phyloP scores from a whole-genome alignment of 2,113 vertebrate species.

The Blennius ocellaris region DNA sequence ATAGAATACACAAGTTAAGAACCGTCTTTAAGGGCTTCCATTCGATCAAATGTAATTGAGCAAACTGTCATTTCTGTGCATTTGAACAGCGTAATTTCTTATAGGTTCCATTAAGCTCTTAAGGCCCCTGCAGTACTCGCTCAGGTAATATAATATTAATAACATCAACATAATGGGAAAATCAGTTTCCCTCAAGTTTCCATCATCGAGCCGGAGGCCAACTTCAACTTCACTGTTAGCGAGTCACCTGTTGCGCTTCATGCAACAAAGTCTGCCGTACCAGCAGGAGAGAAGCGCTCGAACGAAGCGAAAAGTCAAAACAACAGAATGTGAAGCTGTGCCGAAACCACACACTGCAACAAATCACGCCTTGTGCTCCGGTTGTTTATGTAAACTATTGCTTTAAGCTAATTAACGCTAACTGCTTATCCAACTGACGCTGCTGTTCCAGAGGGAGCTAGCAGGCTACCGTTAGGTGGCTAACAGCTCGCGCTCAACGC shows the following conservation, averaged over 20 bases:
- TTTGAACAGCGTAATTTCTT: no score
- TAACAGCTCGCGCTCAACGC: slow-evolving; percentile 35
- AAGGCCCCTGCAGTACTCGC: no score
- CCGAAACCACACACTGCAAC: accelerated
- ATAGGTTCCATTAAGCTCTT: no score
- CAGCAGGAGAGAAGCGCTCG: not conserved
- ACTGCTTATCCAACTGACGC: slow-evolving; percentile 12
- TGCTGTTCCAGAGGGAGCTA: slow-evolving; percentile 52
- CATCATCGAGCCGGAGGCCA: slow-evolving; percentile 16
- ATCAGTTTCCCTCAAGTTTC: not conserved
- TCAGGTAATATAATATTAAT: no score
- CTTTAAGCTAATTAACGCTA: slow-evolving; percentile 11
- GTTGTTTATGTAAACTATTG: not conserved
- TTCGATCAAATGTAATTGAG: no score
- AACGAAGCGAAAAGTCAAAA: not conserved
- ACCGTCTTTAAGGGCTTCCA: no score
- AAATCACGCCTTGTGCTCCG: not conserved
- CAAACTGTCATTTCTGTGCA: no score
- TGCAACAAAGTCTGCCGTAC: slow-evolving; percentile 15
- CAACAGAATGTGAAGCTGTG: no score
- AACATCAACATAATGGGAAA: not conserved
- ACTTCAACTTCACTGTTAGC: slow-evolving; percentile 43
- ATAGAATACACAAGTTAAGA: no score
- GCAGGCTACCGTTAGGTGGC: slow-evolving; percentile 51
- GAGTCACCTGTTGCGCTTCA: slow-evolving; percentile 75